phyloP scores from a whole-genome alignment of 2,113 vertebrate genomes.

The Ptyas mucosa region DNA sequence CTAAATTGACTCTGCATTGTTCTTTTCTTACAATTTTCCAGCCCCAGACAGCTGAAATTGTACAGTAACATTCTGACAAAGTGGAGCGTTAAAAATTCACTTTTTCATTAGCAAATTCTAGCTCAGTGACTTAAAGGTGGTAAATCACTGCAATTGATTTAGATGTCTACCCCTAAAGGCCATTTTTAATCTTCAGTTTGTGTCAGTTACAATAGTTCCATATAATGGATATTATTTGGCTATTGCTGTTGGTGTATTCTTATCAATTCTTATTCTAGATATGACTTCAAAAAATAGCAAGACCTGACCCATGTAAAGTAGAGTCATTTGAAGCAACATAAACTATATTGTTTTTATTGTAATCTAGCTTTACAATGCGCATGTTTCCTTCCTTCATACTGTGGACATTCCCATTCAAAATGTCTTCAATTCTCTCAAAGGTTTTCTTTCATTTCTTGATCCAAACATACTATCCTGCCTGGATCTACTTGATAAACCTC shows the following conservation, averaged over 20 bases:
- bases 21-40: background rate
- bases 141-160: background rate
- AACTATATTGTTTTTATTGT: background rate
- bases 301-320: background rate
- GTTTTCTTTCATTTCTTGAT: background rate
- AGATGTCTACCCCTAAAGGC: background rate
- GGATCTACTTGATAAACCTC: background rate
- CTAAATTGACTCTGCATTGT: background rate
- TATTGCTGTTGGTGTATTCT: background rate
- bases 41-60: background rate
- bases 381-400: background rate
- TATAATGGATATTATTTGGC: conserved; percentile 1
- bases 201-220: background rate
- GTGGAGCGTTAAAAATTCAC: background rate
- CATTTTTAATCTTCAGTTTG: background rate
- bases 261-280: background rate
- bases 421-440: background rate
- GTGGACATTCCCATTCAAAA: background rate
- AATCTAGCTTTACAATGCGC: background rate
- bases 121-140: background rate
- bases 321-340: background rate
- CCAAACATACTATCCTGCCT: background rate
- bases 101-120: background rate
- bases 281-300: background rate
- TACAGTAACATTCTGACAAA: background rate